Conservation (phyloP, 2,797 vertebrate genomes). For the Galaxias olidus region DNA sequence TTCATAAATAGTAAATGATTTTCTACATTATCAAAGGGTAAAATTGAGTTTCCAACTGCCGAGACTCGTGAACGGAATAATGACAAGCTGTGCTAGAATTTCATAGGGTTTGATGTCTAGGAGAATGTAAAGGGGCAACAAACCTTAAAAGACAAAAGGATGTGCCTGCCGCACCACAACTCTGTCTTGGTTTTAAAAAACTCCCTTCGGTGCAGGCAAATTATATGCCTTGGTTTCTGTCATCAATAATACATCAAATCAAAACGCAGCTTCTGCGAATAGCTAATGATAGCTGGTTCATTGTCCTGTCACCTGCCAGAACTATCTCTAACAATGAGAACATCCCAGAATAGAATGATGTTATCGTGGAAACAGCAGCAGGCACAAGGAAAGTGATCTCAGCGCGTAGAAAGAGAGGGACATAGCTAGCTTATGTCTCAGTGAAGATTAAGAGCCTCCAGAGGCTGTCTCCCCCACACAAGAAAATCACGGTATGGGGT, state of each 20-base stretch:
- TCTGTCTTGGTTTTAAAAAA: background rate
- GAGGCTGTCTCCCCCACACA: slow-evolving; percentile 30
- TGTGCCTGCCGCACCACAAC: slow-evolving; percentile 22
- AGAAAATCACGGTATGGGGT: slow-evolving; percentile 51
- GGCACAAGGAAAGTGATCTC: too few relatives aligned
- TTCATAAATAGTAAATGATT: slow-evolving; percentile 73
- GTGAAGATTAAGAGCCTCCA: slow-evolving; percentile 10
- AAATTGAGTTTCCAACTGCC: slow-evolving; percentile 68
- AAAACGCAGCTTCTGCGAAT: too few relatives aligned
- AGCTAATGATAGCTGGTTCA: too few relatives aligned
- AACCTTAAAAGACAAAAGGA: slow-evolving; percentile 45
- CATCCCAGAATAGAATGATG: too few relatives aligned
- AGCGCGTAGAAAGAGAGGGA: too few relatives aligned
- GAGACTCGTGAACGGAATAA: slow-evolving; percentile 62
- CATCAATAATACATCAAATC: too few relatives aligned
- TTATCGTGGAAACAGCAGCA: too few relatives aligned
- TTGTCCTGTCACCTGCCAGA: too few relatives aligned
- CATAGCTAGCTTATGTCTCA: background rate
- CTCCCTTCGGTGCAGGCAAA: too few relatives aligned
- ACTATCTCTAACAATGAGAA: too few relatives aligned
- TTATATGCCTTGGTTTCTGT: too few relatives aligned
- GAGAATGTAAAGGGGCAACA: slow-evolving; percentile 49
- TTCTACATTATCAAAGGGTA: slow-evolving; percentile 71
- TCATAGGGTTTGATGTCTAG: slow-evolving; percentile 49
- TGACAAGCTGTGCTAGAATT: slow-evolving; percentile 65